Percentiles rank a stretch among this genome's conserved stretches.
Evolutionary conservation across 2,797 vertebrate species (phyloP).

Genomic region (Oreochromis grahami): DNA sequence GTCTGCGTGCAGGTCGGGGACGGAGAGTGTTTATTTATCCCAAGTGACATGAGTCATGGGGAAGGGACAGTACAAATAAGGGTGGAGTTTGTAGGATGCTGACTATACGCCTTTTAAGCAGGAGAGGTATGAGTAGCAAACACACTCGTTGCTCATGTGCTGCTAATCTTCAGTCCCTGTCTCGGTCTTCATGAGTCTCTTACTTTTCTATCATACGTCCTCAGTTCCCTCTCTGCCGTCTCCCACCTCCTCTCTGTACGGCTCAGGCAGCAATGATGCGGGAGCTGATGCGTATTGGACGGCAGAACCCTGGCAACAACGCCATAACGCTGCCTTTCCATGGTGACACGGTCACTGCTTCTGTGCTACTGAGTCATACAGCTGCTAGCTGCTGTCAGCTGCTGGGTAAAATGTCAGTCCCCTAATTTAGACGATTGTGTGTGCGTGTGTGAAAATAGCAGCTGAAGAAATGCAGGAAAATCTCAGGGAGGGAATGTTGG

Average conservation of each 20-base stretch:
- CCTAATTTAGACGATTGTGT: slow-evolving; percentile 36
- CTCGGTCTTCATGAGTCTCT: not conserved
- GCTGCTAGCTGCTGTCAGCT: slow-evolving; percentile 54
- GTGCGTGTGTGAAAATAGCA: slow-evolving; percentile 28
- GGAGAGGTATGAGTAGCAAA: slow-evolving; percentile 10
- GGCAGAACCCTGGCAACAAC: slow-evolving; percentile 56
- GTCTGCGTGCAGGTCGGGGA: not conserved
- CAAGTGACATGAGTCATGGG: slow-evolving; percentile 20
- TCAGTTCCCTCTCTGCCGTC: not conserved
- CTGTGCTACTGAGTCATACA: slow-evolving; percentile 71
- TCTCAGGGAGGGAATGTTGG: not conserved
- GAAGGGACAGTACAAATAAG: slow-evolving; percentile 35
- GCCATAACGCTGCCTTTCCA: slow-evolving; percentile 42
- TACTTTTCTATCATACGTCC: not conserved
- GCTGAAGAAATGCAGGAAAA: slow-evolving; percentile 24
- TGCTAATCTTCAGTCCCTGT: not conserved
- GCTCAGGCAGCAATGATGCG: not conserved
- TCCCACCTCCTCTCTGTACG: not conserved
- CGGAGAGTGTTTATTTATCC: slow-evolving; percentile 18
- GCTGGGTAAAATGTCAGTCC: slow-evolving; percentile 54
- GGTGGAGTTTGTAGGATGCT: slow-evolving; percentile 52
- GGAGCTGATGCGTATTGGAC: slow-evolving; percentile 46
- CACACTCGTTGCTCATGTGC: slow-evolving; percentile 6
- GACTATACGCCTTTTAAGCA: slow-evolving; percentile 45
- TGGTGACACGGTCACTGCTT: slow-evolving; percentile 47